Conservation (phyloP, 2,113 vertebrate species). For the Sitta europaea region DNA sequence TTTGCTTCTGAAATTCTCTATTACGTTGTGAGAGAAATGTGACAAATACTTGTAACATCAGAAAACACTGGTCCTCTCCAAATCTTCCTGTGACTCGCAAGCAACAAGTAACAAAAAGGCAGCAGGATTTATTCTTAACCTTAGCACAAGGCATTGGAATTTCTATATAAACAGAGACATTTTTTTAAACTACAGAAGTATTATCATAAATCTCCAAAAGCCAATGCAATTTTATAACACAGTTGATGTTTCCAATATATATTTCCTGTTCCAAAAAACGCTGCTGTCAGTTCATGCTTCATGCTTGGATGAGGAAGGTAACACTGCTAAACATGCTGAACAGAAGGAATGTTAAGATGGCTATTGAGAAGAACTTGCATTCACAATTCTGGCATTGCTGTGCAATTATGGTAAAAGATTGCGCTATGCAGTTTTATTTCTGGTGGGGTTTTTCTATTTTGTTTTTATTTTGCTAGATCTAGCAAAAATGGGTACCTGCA, state of each 20-base stretch:
- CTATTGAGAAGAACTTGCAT: background rate
- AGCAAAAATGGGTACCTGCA: background rate
- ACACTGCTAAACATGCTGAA: background rate
- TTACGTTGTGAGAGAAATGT: background rate
- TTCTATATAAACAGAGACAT: background rate
- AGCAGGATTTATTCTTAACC: background rate
- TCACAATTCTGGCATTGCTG: background rate
- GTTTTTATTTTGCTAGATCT: background rate
- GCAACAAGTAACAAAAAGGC: background rate
- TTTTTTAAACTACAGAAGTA: background rate
- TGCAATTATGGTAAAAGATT: background rate
- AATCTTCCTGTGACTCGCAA: background rate
- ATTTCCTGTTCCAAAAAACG: background rate
- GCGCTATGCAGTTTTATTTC: background rate
- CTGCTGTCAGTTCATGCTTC: background rate
- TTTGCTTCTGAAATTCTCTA: background rate
- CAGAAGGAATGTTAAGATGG: background rate
- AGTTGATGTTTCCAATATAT: background rate
- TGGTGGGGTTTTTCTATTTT: background rate
- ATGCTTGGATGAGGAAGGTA: background rate
- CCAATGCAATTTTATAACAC: background rate
- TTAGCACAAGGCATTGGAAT: background rate
- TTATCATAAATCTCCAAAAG: background rate
- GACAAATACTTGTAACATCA: background rate
- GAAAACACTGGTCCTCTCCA: background rate